Conservation (phyloP, 2,113 vertebrate species). For the Mesembrinibis cayennensis region DNA sequence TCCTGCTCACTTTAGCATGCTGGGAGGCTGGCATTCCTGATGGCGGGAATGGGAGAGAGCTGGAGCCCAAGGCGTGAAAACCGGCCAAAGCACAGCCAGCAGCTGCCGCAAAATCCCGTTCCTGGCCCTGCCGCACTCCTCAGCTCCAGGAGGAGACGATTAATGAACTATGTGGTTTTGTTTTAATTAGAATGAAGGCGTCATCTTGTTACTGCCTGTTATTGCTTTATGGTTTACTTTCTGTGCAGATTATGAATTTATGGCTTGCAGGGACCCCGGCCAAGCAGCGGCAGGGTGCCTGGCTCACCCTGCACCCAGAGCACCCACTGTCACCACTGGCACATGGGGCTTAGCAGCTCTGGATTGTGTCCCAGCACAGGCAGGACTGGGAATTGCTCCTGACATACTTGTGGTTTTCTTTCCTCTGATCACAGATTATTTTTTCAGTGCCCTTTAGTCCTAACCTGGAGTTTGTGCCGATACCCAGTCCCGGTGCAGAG, state of each 20-base stretch:
- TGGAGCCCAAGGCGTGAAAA: neutral
- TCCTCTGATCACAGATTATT: neutral
- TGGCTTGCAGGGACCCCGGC: neutral
- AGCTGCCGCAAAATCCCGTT: neutral
- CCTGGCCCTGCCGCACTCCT: neutral
- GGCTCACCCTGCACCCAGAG: neutral
- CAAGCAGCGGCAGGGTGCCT: neutral
- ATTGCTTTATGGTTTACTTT: neutral
- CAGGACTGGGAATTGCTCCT: neutral
- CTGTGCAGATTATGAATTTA: neutral
- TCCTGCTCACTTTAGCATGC: neutral
- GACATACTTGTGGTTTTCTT: neutral
- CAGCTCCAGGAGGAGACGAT: neutral
- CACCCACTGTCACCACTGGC: neutral
- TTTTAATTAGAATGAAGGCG: neutral
- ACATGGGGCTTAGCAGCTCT: accelerated
- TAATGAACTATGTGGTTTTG: neutral
- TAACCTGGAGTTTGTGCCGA: too few species aligned
- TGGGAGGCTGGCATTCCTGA: neutral
- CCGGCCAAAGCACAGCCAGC: neutral
- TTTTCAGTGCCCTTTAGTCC: neutral
- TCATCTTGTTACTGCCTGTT: neutral
- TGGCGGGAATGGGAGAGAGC: neutral
- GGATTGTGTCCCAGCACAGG: neutral
- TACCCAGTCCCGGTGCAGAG: accelerated